Base-by-base conservation (phyloP, 1,140 invertebrate species). In the Heliconius congener region DNA sequence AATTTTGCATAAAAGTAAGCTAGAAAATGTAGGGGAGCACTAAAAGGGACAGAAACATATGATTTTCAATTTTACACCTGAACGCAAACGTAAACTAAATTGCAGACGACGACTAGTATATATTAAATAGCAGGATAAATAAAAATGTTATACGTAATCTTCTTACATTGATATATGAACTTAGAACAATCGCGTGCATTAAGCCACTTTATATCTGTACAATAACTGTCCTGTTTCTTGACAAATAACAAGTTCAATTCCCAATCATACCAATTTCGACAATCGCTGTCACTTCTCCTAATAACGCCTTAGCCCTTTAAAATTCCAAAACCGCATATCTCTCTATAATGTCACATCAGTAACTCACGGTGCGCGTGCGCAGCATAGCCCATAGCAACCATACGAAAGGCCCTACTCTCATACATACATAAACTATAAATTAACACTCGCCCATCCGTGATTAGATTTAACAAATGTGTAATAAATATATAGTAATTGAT, bases 271-370 rank as follows among this genome's bases (percentile, higher is more conserved):
- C 30, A 71, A 39, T 42, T 73, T 74, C 13, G 13, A 23, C 27
- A 50, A 74, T 18, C 73, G 73, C 46, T 46, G 8, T 52, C 37
- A 72, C 30, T 27, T 46, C 39, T 50, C 74, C 60, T 30, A 34
- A 42, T 18, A 71, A 39, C 16, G 11, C 27, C 9, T 50, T 46
- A 23, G 30, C 75, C 79, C 75, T 80, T 77, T 77, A 77, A 77
- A 80, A 79, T 78, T 76, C 80, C 55, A 66, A 73, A 76, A 80
- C 73, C 66, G 46, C 74, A n/a, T 77, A 81, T 82, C 73, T 76
- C 76, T 78, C 70, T 81, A 83, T 82, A 82, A 84, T 75, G 81
- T 81, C 81, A 81, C 81, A 82, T 82, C 79, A 82, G 81, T 82
- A 81, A 85, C 80, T 81, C 82, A 74, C 70, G n/a, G 55, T 60